A percentile compares a stretch with the other conserved stretches of the same genome.
These are phyloP conservation scores for Trissoscelio sp. DNA, from an alignment of 2,888 invertebrate species.

Conservation along the genomic window DNA sequence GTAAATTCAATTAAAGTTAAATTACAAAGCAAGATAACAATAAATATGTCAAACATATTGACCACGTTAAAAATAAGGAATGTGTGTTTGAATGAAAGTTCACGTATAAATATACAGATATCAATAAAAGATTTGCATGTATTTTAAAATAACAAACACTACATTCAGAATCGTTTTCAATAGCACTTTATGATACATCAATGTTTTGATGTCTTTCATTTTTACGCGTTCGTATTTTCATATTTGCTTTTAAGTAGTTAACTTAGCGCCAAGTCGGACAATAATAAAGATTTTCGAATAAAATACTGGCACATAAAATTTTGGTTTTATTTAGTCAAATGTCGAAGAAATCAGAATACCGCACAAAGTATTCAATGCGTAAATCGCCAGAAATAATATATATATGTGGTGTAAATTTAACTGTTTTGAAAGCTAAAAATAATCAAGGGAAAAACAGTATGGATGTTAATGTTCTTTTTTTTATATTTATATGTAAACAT, in stretches of 20 bases:
- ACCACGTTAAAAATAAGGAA: not conserved
- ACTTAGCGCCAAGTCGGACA: slow-evolving; percentile 37
- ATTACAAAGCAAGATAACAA: too few relatives aligned
- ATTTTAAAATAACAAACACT: slow-evolving; percentile 28
- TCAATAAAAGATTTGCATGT: slow-evolving; percentile 19
- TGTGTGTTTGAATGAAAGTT: not conserved
- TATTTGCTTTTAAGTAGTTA: slow-evolving; percentile 34
- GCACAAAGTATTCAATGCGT: slow-evolving; percentile 18
- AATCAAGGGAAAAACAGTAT: not conserved
- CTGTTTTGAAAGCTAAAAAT: not conserved
- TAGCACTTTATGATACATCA: slow-evolving; percentile 21
- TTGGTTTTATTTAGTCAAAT: slow-evolving; percentile 33
- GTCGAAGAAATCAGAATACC: not conserved
- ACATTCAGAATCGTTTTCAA: slow-evolving; percentile 1
- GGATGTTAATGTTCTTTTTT: too few relatives aligned
- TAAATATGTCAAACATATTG: not conserved
- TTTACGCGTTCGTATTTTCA: slow-evolving; percentile 21
- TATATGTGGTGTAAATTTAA: slow-evolving; percentile 1
- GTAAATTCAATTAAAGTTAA: too few relatives aligned
- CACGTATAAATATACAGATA: slow-evolving; percentile 9
- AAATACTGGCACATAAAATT: slow-evolving; percentile 31
- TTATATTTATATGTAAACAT: too few relatives aligned
- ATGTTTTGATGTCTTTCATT: slow-evolving; percentile 23
- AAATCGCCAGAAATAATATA: slow-evolving; percentile 9
- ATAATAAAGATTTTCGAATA: slow-evolving; percentile 40